phyloP scores from a whole-genome alignment of 2,113 vertebrate species.

The Poeciliopsis prolifica region DNA sequence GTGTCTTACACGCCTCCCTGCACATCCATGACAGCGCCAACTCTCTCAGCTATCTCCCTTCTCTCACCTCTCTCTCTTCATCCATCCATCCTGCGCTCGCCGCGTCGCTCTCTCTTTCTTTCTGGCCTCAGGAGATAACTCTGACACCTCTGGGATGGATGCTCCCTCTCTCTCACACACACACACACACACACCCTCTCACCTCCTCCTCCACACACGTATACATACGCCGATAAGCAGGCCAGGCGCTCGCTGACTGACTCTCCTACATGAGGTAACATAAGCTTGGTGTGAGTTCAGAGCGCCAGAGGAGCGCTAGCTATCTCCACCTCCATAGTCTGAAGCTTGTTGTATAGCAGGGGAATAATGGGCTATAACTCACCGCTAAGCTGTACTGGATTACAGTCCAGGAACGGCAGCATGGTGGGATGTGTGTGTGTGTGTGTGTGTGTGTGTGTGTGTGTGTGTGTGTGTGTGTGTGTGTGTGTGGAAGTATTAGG shows the following conservation, averaged over 20 bases:
- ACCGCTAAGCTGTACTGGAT: conserved; percentile 53
- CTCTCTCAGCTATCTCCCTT: background rate
- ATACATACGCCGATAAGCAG: conserved; percentile 56
- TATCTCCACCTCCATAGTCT: conserved; percentile 63
- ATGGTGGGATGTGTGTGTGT: background rate
- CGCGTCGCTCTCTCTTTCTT: conserved; percentile 42
- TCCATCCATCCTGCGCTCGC: conserved; percentile 30
- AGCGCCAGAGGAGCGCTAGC: conserved; percentile 51
- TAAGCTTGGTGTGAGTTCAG: conserved; percentile 55
- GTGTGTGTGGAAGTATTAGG: conserved; percentile 2
- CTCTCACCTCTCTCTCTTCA: background rate
- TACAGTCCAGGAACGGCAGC: conserved; percentile 43
- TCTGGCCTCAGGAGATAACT: conserved; percentile 66
- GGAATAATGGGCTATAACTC: conserved; percentile 68
- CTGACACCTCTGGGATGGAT: conserved; percentile 68
- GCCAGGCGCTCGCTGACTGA: conserved; percentile 37
- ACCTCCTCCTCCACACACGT: conserved; percentile 18
- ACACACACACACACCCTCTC: conserved; percentile 14
- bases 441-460: background rate
- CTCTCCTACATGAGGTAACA: conserved; percentile 47
- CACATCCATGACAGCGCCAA: conserved; percentile 49
- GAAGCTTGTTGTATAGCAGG: conserved; percentile 49
- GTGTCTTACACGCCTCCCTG: conserved; percentile 59
- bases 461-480: no score
- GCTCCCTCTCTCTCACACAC: conserved; percentile 35